Percentiles rank a stretch among this genome's conserved stretches.
phyloP scores from a whole-genome alignment of 2,797 vertebrate species.

The Ctenopoma multispine region DNA sequence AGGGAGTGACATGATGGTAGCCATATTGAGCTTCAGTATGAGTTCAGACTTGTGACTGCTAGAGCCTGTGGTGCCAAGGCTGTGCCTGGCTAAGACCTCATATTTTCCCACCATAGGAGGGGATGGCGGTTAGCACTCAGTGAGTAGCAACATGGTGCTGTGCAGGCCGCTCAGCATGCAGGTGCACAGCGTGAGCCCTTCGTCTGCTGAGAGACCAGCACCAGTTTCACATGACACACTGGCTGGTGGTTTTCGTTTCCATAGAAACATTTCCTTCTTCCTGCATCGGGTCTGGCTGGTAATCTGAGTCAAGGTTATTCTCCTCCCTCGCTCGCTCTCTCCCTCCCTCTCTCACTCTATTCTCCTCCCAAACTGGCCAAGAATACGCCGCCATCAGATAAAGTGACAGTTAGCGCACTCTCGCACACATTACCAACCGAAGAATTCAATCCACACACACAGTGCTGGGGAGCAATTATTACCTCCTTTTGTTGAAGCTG shows the following conservation, averaged over 20 bases:
- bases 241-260: conserved; percentile 91
- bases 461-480: conserved; percentile 33
- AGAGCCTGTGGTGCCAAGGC: conserved; percentile 32
- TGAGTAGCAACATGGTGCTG: conserved; percentile 48
- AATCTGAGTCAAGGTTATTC: conserved; percentile 90
- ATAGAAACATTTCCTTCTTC: conserved; percentile 92
- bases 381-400: conserved; percentile 73
- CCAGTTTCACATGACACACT: conserved; percentile 89
- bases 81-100: conserved; percentile 52
- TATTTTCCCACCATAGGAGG: conserved; percentile 59
- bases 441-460: conserved; percentile 42
- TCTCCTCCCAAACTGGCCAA: conserved; percentile 69
- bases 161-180: conserved; percentile 71
- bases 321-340: conserved; percentile 63
- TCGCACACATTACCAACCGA: conserved; percentile 59
- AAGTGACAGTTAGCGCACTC: conserved; percentile 72
- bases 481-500: conserved; percentile 46
- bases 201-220: conserved; percentile 81
- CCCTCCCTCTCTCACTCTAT: conserved; percentile 53
- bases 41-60: conserved; percentile 58
- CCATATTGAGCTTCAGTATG: conserved; percentile 62
- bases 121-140: conserved; percentile 55
- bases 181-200: conserved; percentile 76
- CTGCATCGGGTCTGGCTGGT: conserved; percentile 86
- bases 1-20: conserved; percentile 20